Evolutionary conservation across 2,797 vertebrate species (phyloP), one percentile per base, ranked within the genome.

Genomic region (Tangara arthus): DNA sequence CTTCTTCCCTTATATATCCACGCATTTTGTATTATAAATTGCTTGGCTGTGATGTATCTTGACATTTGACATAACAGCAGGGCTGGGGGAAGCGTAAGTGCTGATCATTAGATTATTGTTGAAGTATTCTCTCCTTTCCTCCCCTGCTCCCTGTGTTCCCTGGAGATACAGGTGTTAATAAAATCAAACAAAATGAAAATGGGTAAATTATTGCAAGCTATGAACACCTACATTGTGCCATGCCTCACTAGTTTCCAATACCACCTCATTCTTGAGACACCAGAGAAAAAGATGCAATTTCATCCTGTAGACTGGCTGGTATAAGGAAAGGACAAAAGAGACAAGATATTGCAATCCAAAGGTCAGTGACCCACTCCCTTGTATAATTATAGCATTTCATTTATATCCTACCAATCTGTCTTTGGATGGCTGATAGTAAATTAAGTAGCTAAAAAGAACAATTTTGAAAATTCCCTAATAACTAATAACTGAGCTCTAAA

Each of bases 311-410:
- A 97, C 96, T 88, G 85, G 94, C 95, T 94, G 95, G 97, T 97
- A 97, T 97, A 96, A 98, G 92, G 95, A 96, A 96, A 97, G 98
- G 98, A 99, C 99, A 99, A 99, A 99, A 98, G 98, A 99, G 98
- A 99, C 98, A 98, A 98, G 98, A 99, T 99, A 99, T 98, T 98
- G 98, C 98, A 98, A 99, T 99, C 98, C 98, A 98, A 98, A 98
- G 99, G 99, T 99, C 99, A 97, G 96, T 97, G 98, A 98, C 98
- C 98, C 97, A 61, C 98, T 98, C 98, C 97, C 97, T 97, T 98
- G 98, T 98, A 98, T 99, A 99, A 99, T 99, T 99, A 99, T 97
- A 99, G 98, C 98, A 99, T 98, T 99, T 99, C 98, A 98, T 98
- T 98, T 98, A 75, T 76, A 95, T 91, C 96, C 91, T 92, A 97